A percentile compares a stretch with the other conserved stretches of the same genome.
Evolutionary conservation across 2,797 vertebrate species (phyloP).

Genomic region (Petrocephalus schoutedeni): DNA sequence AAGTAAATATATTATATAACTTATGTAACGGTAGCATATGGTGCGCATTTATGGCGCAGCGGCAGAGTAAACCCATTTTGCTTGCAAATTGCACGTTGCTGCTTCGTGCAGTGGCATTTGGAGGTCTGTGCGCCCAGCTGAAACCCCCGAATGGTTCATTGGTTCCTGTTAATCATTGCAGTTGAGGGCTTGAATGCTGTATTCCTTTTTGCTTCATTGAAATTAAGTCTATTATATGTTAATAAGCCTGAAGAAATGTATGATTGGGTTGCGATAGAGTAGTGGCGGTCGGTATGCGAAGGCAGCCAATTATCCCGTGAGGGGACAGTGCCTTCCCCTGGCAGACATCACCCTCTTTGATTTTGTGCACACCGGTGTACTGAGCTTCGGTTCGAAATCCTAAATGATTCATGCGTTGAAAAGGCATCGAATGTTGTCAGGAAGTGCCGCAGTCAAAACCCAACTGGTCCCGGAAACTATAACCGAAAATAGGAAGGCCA

Average conservation of each 20-base stretch:
- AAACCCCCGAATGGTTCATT: conserved; percentile 63
- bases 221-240: conserved; percentile 55
- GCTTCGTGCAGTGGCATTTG: conserved; percentile 68
- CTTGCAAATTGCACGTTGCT: conserved; percentile 61
- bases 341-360: conserved; percentile 74
- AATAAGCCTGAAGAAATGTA: conserved; percentile 62
- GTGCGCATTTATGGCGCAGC: conserved; percentile 24
- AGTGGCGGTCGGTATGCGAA: conserved; percentile 25
- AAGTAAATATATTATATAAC: not conserved
- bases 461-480: conserved; percentile 99
- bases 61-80: conserved; percentile 60
- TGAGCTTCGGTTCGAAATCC: conserved; percentile 83
- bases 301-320: conserved; percentile 52
- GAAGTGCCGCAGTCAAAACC: conserved; percentile 90
- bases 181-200: conserved; percentile 55
- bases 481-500: conserved; percentile 82
- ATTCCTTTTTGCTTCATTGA: conserved; percentile 57
- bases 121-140: conserved; percentile 63
- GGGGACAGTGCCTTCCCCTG: conserved; percentile 64
- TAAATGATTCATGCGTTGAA: conserved; percentile 98
- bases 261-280: conserved; percentile 51
- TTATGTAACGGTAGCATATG: conserved; percentile 13
- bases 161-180: conserved; percentile 73
- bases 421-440: conserved; percentile 88
- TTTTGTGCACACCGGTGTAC: conserved; percentile 45